Evolutionary conservation across 2,888 invertebrate genomes (phyloP).

Genomic region (Chloroclystis v-ata): DNA sequence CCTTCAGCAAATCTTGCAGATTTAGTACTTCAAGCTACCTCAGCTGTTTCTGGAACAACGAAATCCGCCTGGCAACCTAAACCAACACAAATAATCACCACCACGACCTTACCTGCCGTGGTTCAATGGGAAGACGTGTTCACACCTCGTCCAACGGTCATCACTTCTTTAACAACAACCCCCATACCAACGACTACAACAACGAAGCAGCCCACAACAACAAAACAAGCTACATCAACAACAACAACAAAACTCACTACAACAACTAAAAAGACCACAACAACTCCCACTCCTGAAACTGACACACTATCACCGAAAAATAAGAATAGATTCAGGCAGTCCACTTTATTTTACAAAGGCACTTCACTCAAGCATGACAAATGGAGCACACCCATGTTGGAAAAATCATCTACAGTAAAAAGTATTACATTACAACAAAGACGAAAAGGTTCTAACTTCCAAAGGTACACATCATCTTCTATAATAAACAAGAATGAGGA

Average conservation of each 20-base stretch:
- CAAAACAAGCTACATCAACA: slow-evolving; percentile 18
- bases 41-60: slow-evolving; percentile 45
- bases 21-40: slow-evolving; percentile 58
- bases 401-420: slow-evolving; percentile 28
- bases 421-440: slow-evolving; percentile 30
- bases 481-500: slow-evolving; percentile 38
- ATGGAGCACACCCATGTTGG: slow-evolving; percentile 43
- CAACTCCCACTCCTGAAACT: slow-evolving; percentile 27
- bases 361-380: slow-evolving; percentile 71
- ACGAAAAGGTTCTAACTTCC: slow-evolving; percentile 68
- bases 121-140: slow-evolving; percentile 2
- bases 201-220: slow-evolving; percentile 32
- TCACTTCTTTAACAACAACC: slow-evolving; percentile 10
- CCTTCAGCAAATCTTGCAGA: slow-evolving; percentile 43
- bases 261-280: no score
- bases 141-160: slow-evolving; percentile 2
- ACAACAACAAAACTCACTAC: no score
- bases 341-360: slow-evolving; percentile 63
- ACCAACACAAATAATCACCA: slow-evolving; percentile 32
- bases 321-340: slow-evolving; percentile 64
- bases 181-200: slow-evolving; percentile 30
- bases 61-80: slow-evolving; percentile 32
- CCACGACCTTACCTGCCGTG: slow-evolving; percentile 22
- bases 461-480: slow-evolving; percentile 55
- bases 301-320: slow-evolving; percentile 36